A percentile compares a stretch with the other conserved stretches of the same genome.
Evolutionary conservation across 2,113 vertebrate genomes (phyloP).

Genomic region (Leucopsar rothschildi): DNA sequence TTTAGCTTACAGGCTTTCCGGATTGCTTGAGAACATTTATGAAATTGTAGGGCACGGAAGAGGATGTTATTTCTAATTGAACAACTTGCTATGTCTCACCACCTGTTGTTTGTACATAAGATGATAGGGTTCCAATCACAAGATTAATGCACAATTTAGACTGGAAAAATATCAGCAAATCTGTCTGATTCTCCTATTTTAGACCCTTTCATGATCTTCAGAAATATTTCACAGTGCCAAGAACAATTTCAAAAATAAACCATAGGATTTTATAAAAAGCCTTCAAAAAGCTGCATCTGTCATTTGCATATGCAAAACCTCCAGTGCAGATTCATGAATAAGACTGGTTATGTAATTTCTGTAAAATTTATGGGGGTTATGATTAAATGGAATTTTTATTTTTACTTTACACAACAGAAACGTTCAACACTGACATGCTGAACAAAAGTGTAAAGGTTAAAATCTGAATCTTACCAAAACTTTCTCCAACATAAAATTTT

Average conservation of each 20-base stretch:
- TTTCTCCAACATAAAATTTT: neutral
- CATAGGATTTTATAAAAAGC: neutral
- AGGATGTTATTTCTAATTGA: slow-evolving; percentile 42
- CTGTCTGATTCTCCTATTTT: slow-evolving; percentile 49
- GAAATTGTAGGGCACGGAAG: slow-evolving; percentile 22
- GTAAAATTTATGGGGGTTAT: neutral
- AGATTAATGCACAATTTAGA: slow-evolving; percentile 40
- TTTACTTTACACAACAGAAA: neutral
- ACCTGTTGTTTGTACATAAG: slow-evolving; percentile 58
- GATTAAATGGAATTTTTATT: neutral
- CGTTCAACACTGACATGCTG: neutral
- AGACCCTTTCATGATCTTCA: slow-evolving; percentile 28
- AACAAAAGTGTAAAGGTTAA: neutral
- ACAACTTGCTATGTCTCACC: slow-evolving; percentile 25
- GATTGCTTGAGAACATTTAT: slow-evolving; percentile 12
- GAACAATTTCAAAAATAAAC: slow-evolving; percentile 42
- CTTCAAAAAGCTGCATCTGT: slow-evolving; percentile 21
- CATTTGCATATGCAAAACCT: slow-evolving; percentile 11
- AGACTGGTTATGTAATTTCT: neutral
- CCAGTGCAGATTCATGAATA: neutral
- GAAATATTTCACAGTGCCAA: slow-evolving; percentile 40
- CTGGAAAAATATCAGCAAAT: slow-evolving; percentile 37
- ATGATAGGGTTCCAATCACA: slow-evolving; percentile 36
- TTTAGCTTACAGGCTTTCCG: slow-evolving; percentile 7
- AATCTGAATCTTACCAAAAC: neutral